Base-by-base conservation (phyloP, 1,140 invertebrate genomes). In the Zaprionus ghesquierei region DNA sequence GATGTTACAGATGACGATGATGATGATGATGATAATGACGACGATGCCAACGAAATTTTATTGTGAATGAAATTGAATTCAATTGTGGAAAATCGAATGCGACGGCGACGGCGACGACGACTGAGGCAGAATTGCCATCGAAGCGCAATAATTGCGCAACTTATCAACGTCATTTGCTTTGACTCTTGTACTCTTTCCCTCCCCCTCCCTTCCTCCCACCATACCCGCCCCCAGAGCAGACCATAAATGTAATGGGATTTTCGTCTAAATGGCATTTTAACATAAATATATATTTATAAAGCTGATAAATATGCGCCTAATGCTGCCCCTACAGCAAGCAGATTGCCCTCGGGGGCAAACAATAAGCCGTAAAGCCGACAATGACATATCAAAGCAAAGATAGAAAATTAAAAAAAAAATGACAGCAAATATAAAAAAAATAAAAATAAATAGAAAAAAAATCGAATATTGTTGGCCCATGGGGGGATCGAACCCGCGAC, bases 401-500 rank as follows among this genome's bases (percentile, higher is more conserved):
- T 6, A 18, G 22, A 25, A 25, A 23, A 23, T 18, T 31, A 55
- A 68, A 10, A 23, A 22, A 44, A 29, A 13, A 51, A 60, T 1
- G 62, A 33, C 33, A 44, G 18, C 4, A 27, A 55, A 41, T 31
- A 38, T 25, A 44, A 33, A n/a, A 51, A 53, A 18, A 15, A 38
- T 2, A 8, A 29, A 10, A 13, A 8, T 13, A 54, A 31, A 33
- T n/a, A 27, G 60, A 59, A 60, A 8, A 15, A 13, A 35, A 9
- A n/a, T 4, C 2, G n/a, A 10, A 23, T 25, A 41, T 2, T 31
- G 1, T 2, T 81, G 81, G 81, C 81, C 81, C 81, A 87, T 79
- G 79, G 41, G 81, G 93, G 93, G 93, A 93, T 93, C 93, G 93
- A 93, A 93, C 93, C 92, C 93, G 92, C 93, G 93, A 93, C 93